Conservation (phyloP, 2,888 invertebrate genomes). For the Cheilosia vulpina region DNA sequence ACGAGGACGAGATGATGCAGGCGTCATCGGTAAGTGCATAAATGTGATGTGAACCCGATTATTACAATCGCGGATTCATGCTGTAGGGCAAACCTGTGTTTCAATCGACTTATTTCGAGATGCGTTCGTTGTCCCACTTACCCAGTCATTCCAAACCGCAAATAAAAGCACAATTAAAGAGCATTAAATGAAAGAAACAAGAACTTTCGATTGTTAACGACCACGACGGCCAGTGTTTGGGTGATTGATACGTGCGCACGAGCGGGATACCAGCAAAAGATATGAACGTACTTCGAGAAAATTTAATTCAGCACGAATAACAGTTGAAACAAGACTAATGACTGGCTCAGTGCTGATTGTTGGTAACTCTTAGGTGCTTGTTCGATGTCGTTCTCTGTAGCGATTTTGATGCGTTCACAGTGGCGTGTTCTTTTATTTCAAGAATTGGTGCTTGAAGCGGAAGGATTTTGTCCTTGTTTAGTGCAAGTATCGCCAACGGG, state of each 20-base stretch:
- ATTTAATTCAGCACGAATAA: conserved; percentile 67
- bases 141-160: conserved; percentile 30
- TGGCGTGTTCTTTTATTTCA: too few species aligned
- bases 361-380: neutral
- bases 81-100: conserved; percentile 11
- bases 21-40: conserved; percentile 77
- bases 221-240: conserved; percentile 2
- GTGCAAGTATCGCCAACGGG: too few species aligned
- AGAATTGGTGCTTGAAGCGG: too few species aligned
- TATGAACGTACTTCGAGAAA: conserved; percentile 46
- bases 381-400: neutral
- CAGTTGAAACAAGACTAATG: conserved; percentile 60
- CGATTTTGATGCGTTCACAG: too few species aligned
- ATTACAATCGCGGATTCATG: neutral
- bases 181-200: conserved; percentile 44
- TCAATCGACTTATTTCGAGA: conserved; percentile 30
- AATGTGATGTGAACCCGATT: conserved; percentile 5
- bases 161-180: conserved; percentile 59
- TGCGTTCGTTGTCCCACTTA: conserved; percentile 67
- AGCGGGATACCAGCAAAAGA: conserved; percentile 1
- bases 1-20: conserved; percentile 79
- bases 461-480: too few species aligned
- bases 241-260: conserved; percentile 3
- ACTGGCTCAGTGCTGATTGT: conserved; percentile 7
- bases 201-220: conserved; percentile 73